Evolutionary conservation across 2,888 invertebrate genomes (phyloP).

Genomic region (Thereva unica): DNA sequence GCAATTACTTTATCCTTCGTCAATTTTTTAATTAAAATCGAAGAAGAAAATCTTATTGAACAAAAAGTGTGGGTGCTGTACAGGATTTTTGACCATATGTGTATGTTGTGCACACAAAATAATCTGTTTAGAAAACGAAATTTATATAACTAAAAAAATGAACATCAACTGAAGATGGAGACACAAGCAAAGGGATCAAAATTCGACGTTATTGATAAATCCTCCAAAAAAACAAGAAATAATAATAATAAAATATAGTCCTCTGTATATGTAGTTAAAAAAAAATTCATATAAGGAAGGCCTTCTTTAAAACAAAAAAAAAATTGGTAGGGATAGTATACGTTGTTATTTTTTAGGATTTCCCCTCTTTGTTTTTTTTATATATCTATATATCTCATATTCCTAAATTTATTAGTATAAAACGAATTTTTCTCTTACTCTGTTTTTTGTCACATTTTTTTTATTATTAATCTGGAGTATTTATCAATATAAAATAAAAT

Average conservation of each 20-base stretch:
- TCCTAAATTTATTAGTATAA: no score
- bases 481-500: constrained; percentile 38
- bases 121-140: constrained; percentile 18
- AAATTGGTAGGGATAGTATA: no score
- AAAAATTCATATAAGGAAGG: no score
- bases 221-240: constrained; percentile 31
- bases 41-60: constrained; percentile 37
- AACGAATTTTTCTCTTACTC: no score
- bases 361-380: no score
- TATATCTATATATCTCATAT: no score
- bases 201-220: constrained; percentile 39
- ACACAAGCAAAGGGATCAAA: constrained; percentile 8
- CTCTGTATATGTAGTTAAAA: no score
- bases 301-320: no score
- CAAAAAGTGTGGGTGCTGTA: constrained; percentile 45
- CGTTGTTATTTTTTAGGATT: no score
- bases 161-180: constrained; percentile 25
- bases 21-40: constrained; percentile 39
- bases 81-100: constrained; percentile 48
- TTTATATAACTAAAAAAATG: constrained; percentile 4
- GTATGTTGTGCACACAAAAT: constrained; percentile 25
- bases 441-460: no score
- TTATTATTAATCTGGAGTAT: constrained; percentile 36
- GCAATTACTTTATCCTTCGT: constrained; percentile 6
- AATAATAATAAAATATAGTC: neutral